Conservation (phyloP, 2,888 invertebrate genomes). For the Melinaea menophilus region DNA sequence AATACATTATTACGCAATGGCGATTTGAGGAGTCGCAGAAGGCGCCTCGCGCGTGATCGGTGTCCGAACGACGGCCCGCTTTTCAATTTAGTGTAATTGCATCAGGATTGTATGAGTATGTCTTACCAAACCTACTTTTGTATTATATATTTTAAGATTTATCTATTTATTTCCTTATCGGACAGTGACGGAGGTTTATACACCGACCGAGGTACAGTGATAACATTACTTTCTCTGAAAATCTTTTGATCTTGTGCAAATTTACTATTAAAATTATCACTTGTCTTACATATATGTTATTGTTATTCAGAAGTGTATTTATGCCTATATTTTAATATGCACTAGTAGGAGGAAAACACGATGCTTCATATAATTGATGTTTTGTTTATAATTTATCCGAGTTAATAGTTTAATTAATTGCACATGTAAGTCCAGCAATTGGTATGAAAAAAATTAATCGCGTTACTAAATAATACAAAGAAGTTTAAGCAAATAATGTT, state of each 20-base stretch:
- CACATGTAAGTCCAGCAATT: too few relatives aligned
- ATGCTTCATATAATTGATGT: neutral
- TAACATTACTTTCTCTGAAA: too few relatives aligned
- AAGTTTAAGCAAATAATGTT: too few relatives aligned
- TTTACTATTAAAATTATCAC: too few relatives aligned
- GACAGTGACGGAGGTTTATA: too few relatives aligned
- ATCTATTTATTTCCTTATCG: neutral
- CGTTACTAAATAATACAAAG: too few relatives aligned
- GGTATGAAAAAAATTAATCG: too few relatives aligned
- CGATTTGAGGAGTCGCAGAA: constrained; percentile 48
- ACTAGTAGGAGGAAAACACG: neutral
- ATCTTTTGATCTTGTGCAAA: too few relatives aligned
- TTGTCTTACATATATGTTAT: too few relatives aligned
- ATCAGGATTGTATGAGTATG: constrained; percentile 21
- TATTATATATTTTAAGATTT: neutral
- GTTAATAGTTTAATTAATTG: too few relatives aligned
- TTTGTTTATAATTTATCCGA: constrained; percentile 1
- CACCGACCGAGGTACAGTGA: too few relatives aligned
- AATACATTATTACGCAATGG: constrained; percentile 47
- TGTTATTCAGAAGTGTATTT: too few relatives aligned
- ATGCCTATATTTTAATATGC: constrained; percentile 1
- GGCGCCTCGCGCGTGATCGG: constrained; percentile 41
- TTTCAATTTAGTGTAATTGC: constrained; percentile 38
- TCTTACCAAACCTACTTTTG: neutral
- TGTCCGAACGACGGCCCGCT: constrained; percentile 63